Evolutionary conservation across 2,888 invertebrate species (phyloP).

Genomic region (Herminia tarsipennalis): DNA sequence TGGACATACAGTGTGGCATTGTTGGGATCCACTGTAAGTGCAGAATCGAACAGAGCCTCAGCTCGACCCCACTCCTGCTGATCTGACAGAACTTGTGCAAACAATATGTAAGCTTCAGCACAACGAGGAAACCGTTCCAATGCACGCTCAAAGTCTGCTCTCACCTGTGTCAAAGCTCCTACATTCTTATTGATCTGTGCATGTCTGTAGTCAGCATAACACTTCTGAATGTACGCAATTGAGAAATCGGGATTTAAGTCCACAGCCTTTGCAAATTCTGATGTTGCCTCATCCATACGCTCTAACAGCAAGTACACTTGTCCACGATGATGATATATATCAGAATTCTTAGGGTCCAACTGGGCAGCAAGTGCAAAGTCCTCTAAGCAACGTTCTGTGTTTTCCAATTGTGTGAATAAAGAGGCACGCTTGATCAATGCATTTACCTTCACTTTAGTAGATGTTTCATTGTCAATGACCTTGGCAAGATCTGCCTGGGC

Average conservation of each 20-base stretch:
- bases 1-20: slow-evolving; percentile 96
- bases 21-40: slow-evolving; percentile 91
- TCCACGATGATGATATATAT: slow-evolving; percentile 97
- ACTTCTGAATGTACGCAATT: slow-evolving; percentile 95
- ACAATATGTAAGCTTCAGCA: slow-evolving; percentile 94
- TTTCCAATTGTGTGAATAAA: slow-evolving; percentile 92
- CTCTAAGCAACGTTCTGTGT: slow-evolving; percentile 89
- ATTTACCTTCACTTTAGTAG: slow-evolving; percentile 90
- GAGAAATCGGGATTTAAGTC: slow-evolving; percentile 93
- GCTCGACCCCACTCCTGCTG: slow-evolving; percentile 93
- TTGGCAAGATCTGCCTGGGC: slow-evolving; percentile 90
- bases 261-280: slow-evolving; percentile 93
- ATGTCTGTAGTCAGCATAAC: slow-evolving; percentile 94
- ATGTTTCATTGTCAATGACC: slow-evolving; percentile 88
- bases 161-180: slow-evolving; percentile 87
- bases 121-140: slow-evolving; percentile 93
- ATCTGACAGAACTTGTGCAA: slow-evolving; percentile 96
- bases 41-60: slow-evolving; percentile 92
- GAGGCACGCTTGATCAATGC: slow-evolving; percentile 95
- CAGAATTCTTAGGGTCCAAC: slow-evolving; percentile 92
- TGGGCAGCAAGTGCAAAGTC: slow-evolving; percentile 92
- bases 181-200: slow-evolving; percentile 87
- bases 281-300: slow-evolving; percentile 91
- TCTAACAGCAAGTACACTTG: slow-evolving; percentile 94
- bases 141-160: slow-evolving; percentile 90